phyloP scores from a whole-genome alignment of 2,888 invertebrate species.

The Dioctria linearis region DNA sequence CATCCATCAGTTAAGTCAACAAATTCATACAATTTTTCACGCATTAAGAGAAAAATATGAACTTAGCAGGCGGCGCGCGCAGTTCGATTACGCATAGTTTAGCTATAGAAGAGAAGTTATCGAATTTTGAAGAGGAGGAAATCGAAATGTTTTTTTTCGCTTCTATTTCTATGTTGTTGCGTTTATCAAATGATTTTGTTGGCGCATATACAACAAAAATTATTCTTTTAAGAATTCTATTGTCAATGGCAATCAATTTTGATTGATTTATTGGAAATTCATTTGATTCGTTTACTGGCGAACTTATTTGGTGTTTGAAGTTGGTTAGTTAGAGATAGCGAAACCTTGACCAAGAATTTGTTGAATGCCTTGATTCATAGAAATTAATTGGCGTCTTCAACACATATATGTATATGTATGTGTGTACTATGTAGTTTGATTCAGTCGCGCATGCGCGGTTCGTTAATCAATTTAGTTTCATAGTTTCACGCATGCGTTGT shows the following conservation, averaged over 20 bases:
- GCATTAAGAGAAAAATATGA: conserved; percentile 10
- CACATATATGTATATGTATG: background rate
- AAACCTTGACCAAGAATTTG: conserved; percentile 45
- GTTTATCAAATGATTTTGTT: conserved; percentile 1
- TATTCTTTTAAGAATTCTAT: conserved; percentile 24
- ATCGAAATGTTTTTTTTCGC: background rate
- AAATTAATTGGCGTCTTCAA: conserved; percentile 26
- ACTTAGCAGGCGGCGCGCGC: conserved; percentile 8
- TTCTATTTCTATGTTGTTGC: conserved; percentile 4
- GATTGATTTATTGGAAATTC: conserved; percentile 36
- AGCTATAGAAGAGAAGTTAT: too few relatives aligned
- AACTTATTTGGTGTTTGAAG: background rate
- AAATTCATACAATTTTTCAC: conserved; percentile 25
- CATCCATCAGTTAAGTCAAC: conserved; percentile 34
- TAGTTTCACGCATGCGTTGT: background rate
- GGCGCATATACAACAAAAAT: background rate
- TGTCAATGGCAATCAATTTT: conserved; percentile 34
- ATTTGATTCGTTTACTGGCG: conserved; percentile 1
- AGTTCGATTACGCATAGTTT: background rate
- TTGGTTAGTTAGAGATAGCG: background rate
- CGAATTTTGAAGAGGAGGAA: conserved; percentile 4
- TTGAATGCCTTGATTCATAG: conserved; percentile 2
- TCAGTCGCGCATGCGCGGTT: background rate
- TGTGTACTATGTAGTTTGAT: background rate
- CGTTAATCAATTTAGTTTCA: conserved; percentile 24